Conservation (phyloP, 2,888 invertebrate species). For the Apocheima hispidaria region DNA sequence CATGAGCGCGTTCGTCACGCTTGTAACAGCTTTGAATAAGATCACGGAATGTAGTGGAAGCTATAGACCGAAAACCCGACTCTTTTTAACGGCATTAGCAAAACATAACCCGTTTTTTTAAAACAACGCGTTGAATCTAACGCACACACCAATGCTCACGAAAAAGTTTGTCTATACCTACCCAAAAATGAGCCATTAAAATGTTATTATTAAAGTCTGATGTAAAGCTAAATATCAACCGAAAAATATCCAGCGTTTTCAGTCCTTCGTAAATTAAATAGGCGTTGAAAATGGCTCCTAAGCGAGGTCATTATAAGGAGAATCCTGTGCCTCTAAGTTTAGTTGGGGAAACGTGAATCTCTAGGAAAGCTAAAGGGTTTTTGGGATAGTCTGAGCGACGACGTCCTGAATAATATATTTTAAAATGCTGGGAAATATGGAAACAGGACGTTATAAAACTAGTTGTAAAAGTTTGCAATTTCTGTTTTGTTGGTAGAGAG, state of each 20-base stretch:
- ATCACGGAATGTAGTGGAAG: too few species aligned
- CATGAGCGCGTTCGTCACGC: too few species aligned
- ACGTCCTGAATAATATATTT: neutral
- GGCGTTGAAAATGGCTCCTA: conserved; percentile 42
- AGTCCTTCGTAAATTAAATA: conserved; percentile 38
- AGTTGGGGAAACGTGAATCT: conserved; percentile 47
- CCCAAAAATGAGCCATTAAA: neutral
- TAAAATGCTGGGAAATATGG: conserved; percentile 9
- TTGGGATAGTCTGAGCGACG: neutral
- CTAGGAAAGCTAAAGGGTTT: conserved; percentile 39
- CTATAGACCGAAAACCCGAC: too few species aligned
- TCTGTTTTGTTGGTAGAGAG: too few species aligned
- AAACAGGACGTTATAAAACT: neutral
- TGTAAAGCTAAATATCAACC: neutral
- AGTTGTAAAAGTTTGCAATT: neutral
- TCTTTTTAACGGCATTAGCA: too few species aligned
- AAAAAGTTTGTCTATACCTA: too few species aligned
- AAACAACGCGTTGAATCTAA: too few species aligned
- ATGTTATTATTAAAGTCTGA: conserved; percentile 1
- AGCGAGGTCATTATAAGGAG: too few species aligned
- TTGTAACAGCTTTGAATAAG: too few species aligned
- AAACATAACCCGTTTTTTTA: too few species aligned
- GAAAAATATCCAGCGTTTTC: conserved; percentile 29
- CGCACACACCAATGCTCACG: too few species aligned
- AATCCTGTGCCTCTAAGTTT: too few species aligned